Evolutionary conservation across 2,888 invertebrate species (phyloP), one percentile per base, ranked within the genome.

Genomic region (Thysanoteuthis rhombus): DNA sequence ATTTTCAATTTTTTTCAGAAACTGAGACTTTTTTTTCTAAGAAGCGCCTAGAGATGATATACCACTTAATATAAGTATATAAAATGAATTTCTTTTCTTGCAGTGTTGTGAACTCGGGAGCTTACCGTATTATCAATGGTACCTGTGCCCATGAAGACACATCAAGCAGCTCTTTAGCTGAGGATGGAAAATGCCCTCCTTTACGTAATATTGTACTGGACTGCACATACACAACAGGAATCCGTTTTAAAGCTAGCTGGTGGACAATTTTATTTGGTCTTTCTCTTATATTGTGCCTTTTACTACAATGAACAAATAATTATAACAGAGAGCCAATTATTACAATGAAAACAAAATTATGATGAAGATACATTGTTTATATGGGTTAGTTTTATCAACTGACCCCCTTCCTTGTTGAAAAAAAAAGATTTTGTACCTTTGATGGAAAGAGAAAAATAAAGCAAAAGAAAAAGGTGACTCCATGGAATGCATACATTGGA

Each of bases 81-180:
- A n/a, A 75, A 32, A 10, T 75, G 4, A n/a, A 1, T 42, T 75
- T 91, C 39, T 91, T 39, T 58, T 36, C 32, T 96, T 96, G n/a
- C 95, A 97, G 97, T 94, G 96, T 97, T 94, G 97, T 97, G 47
- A 97, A 97, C 95, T 97, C 97, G 93, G 97, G 97, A 89, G 97
- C 97, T 28, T 97, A 97, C 94, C 95, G 97, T 25, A 97, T 97
- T 92, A 97, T 97, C 92, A 97, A 97, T 94, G 97, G 97, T 38
- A 97, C 97, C 22, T 97, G 97, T 95, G 97, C 96, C 36, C 97
- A 97, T 94, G 95, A 96, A 92, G 97, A 97, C 93, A 95, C 96
- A 3, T 95, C 96, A 1, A 95, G 94, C 32, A 95, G 95, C 39
- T 97, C 97, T 8, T 94, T 97, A 93, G 96, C 96, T 6, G 96